Base-by-base conservation (phyloP, 2,888 invertebrate species). In the Agapetus fuscipes region DNA sequence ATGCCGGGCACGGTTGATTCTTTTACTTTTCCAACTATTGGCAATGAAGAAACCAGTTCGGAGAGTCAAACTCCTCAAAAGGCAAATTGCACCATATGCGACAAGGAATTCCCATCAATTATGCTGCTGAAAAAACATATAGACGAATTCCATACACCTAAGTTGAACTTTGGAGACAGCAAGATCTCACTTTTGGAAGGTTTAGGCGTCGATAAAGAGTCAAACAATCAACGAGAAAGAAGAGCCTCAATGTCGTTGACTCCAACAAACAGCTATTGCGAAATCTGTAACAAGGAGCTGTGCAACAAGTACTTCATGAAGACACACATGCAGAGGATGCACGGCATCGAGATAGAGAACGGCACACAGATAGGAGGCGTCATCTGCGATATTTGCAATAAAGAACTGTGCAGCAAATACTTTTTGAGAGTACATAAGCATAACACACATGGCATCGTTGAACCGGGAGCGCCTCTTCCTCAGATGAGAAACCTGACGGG, bases 301-400 rank as follows among this genome's bases (percentile, higher is more conserved):
- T 98, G 97, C 71, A 98, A 98, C 71, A 98, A 98, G 64, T 98
- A 98, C 61, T 98, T 98, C 64, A 90, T 98, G 85, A 93, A 96
- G 61, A 97, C 96, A 2, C 98, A 98, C 69, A 96, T 96, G 91
- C 85, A 94, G 58, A 83, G 95, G 59, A 96, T 98, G 90, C 98
- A 93, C 62, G 91, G 91, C 30, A 93, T 93, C 53, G 89, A 90
- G 58, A 83, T 93, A 34, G 90, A 91, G 62, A 89, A 88, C 55
- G 90, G 89, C 13, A 85, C 90, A 24, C 89, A 88, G 59, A 84
- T 91, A 26, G 91, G 91, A 4, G 93, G 93, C 14, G 93, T 91
- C 5, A 86, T 93, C 31, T 95, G 95, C 64, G 94, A 95, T 62
- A 90, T 98, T 50, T 98, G 98, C 64, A 91, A 95, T 68, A 95